Evolutionary conservation across 2,113 vertebrate species (phyloP).

Genomic region (Halichoerus grypus): DNA sequence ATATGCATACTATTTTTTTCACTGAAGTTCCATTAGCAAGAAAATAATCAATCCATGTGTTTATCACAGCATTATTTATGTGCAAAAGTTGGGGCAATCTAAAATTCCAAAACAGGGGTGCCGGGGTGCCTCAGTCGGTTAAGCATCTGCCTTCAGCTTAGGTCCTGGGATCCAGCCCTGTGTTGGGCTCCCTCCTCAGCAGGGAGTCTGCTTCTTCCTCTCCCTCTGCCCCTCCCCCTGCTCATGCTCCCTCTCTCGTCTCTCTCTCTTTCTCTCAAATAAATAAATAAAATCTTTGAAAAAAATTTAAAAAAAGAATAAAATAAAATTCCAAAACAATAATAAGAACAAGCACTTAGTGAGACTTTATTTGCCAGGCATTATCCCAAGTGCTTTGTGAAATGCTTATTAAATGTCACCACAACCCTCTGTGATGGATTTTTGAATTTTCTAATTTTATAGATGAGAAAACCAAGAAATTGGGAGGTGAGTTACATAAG

Average conservation of each 20-base stretch:
- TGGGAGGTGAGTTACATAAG: neutral
- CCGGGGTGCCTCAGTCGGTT: too few relatives aligned
- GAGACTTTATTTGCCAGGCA: neutral
- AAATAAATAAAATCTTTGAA: too few relatives aligned
- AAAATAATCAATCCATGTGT: neutral
- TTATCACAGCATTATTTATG: neutral
- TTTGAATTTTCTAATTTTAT: neutral
- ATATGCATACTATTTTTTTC: neutral
- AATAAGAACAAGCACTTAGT: neutral
- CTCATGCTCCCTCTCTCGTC: too few relatives aligned
- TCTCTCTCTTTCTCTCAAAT: too few relatives aligned
- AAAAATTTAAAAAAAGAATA: too few relatives aligned
- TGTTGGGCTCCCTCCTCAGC: too few relatives aligned
- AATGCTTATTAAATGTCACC: neutral
- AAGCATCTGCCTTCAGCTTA: too few relatives aligned
- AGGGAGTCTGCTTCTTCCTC: too few relatives aligned
- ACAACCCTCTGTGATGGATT: neutral
- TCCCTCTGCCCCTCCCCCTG: too few relatives aligned
- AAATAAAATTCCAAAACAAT: neutral
- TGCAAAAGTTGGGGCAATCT: neutral
- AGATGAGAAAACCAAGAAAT: neutral
- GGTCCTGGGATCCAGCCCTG: too few relatives aligned
- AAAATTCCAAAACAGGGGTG: neutral
- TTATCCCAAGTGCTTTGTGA: neutral
- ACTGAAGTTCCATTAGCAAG: neutral